phyloP scores from a whole-genome alignment of 2,797 vertebrate species.

The Chaenodraco wilsoni region DNA sequence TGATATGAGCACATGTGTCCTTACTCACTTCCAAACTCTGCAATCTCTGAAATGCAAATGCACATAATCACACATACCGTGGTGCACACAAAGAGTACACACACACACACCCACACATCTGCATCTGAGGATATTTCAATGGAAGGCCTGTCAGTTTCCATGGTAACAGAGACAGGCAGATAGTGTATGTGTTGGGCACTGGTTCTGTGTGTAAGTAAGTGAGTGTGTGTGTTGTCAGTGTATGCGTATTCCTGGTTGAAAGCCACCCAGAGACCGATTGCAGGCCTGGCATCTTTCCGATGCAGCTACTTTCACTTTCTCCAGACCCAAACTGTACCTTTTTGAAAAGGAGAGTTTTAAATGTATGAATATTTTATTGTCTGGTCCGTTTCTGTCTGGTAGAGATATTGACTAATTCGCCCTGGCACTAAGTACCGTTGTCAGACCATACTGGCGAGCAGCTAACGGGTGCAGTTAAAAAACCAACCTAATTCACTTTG shows the following conservation, averaged over 20 bases:
- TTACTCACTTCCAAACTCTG: constrained; percentile 44
- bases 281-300: constrained; percentile 65
- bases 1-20: constrained; percentile 42
- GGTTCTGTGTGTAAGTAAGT: constrained; percentile 40
- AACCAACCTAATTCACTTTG: not conserved
- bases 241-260: constrained; percentile 67
- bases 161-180: constrained; percentile 79
- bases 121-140: constrained; percentile 80
- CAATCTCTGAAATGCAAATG: constrained; percentile 59
- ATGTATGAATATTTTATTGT: not conserved
- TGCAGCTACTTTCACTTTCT: constrained; percentile 61
- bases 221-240: constrained; percentile 64
- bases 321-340: constrained; percentile 42
- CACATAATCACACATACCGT: constrained; percentile 43
- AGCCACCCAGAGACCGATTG: constrained; percentile 74
- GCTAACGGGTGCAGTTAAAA: constrained; percentile 1
- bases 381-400: constrained; percentile 15
- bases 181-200: constrained; percentile 59
- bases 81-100: constrained; percentile 23
- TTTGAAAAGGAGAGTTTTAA: constrained; percentile 33
- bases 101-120: constrained; percentile 31
- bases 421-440: not conserved
- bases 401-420: constrained; percentile 14
- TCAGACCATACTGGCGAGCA: not conserved
- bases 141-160: constrained; percentile 82